Conservation (phyloP, 2,113 vertebrate genomes). For the Lycocorax pyrrhopterus region DNA sequence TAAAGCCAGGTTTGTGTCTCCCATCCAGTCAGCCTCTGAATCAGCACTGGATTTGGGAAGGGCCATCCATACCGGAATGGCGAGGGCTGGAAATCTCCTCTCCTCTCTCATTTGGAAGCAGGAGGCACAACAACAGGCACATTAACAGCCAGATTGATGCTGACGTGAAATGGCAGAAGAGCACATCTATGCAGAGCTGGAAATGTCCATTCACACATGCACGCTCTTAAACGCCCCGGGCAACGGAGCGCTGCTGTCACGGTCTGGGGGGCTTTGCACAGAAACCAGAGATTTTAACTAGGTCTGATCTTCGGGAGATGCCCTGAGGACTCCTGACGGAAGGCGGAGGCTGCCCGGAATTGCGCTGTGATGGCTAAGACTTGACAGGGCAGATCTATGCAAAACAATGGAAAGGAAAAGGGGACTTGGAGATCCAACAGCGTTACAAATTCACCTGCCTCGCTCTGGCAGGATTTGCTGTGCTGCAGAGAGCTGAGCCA, state of each 20-base stretch:
- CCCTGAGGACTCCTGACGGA: neutral
- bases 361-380: neutral
- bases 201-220: conserved; percentile 48
- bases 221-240: neutral
- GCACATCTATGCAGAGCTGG: conserved; percentile 30
- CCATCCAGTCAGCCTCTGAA: neutral
- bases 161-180: conserved; percentile 50
- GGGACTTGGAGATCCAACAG: neutral
- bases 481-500: neutral
- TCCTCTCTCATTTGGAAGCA: neutral
- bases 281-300: conserved; percentile 33
- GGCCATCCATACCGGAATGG: neutral
- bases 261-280: conserved; percentile 12
- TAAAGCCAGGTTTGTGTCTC: neutral
- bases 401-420: neutral
- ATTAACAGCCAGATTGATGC: neutral
- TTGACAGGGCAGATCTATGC: neutral
- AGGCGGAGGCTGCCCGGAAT: neutral
- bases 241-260: conserved; percentile 7
- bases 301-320: conserved; percentile 20
- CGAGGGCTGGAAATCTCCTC: neutral
- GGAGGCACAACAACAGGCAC: conserved; percentile 4
- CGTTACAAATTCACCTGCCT: neutral
- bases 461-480: neutral
- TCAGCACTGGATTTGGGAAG: neutral